phyloP scores from a whole-genome alignment of 2,888 invertebrate species.

The Lasioglossum figueresi region DNA sequence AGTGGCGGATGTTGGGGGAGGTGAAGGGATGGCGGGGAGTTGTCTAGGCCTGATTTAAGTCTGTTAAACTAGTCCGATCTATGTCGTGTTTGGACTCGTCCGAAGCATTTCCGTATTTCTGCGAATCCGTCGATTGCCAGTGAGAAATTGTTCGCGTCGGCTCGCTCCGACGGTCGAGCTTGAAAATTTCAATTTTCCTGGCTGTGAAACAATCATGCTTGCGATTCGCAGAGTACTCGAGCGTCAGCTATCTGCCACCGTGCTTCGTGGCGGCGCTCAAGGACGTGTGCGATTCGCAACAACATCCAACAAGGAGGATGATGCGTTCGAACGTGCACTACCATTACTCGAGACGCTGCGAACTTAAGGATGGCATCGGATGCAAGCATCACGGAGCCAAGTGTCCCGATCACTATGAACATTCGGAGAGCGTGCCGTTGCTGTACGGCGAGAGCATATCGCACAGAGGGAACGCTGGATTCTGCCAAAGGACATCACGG shows the following conservation, averaged over 20 bases:
- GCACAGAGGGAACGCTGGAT: constrained; percentile 12
- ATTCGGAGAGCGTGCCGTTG: constrained; percentile 73
- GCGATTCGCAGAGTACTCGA: constrained; percentile 48
- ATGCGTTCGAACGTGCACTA: constrained; percentile 21
- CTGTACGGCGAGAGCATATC: constrained; percentile 45
- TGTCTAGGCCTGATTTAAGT: no score
- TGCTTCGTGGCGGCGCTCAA: constrained; percentile 30
- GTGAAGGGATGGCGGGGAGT: background rate
- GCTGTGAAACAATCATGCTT: constrained; percentile 13
- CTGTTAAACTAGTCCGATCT: background rate
- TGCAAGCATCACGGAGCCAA: constrained; percentile 37
- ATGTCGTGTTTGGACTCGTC: background rate
- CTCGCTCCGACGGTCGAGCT: no score
- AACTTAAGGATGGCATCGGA: constrained; percentile 12
- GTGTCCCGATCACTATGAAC: constrained; percentile 38
- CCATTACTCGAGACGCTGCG: constrained; percentile 19
- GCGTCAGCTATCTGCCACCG: constrained; percentile 28
- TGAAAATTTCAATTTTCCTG: background rate
- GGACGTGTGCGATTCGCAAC: constrained; percentile 3
- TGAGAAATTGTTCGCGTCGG: background rate
- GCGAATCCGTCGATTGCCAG: no score
- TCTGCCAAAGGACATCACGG: constrained; percentile 25
- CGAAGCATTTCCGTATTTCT: background rate
- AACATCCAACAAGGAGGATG: constrained; percentile 28
- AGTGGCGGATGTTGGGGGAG: background rate